Percentiles rank a stretch among this genome's conserved stretches.
Conservation (phyloP, 2,888 invertebrate genomes). For the Rhamphomyia laevipes region DNA sequence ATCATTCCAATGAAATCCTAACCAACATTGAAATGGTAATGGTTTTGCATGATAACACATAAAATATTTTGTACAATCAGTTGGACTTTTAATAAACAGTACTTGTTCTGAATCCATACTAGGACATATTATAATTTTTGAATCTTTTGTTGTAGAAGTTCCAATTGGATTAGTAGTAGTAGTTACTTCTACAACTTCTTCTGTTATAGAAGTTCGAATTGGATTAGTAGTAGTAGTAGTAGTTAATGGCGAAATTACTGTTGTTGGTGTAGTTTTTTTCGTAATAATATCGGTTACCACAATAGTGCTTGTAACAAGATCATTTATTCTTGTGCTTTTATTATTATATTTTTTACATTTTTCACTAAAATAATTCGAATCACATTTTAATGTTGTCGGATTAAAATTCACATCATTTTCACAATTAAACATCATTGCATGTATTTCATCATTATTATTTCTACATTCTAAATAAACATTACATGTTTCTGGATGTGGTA, state of each 20-base stretch:
- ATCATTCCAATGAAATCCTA: conserved; percentile 8
- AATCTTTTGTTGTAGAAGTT: background rate
- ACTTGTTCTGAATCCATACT: conserved; percentile 4
- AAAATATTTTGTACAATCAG: conserved; percentile 11
- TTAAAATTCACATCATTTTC: conserved; percentile 8
- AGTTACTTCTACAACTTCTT: too few species aligned
- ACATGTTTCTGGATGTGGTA: conserved; percentile 16
- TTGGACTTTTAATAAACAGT: conserved; percentile 3
- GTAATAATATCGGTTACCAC: background rate
- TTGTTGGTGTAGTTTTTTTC: background rate
- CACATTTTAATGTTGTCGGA: conserved; percentile 11
- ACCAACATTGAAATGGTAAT: background rate
- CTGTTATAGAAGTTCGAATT: background rate
- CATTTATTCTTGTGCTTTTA: background rate
- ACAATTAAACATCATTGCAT: conserved; percentile 13
- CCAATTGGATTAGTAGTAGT: too few species aligned
- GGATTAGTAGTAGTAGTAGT: too few species aligned
- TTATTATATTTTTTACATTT: background rate
- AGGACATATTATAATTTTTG: conserved; percentile 3
- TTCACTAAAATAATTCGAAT: conserved; percentile 7
- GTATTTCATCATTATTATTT: background rate
- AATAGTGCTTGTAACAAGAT: background rate
- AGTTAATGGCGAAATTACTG: background rate
- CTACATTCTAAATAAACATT: conserved; percentile 13
- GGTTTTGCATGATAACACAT: conserved; percentile 5